These are phyloP conservation scores for Meganola albula DNA, from an alignment of 2,888 invertebrate species.

Conservation along the genomic window DNA sequence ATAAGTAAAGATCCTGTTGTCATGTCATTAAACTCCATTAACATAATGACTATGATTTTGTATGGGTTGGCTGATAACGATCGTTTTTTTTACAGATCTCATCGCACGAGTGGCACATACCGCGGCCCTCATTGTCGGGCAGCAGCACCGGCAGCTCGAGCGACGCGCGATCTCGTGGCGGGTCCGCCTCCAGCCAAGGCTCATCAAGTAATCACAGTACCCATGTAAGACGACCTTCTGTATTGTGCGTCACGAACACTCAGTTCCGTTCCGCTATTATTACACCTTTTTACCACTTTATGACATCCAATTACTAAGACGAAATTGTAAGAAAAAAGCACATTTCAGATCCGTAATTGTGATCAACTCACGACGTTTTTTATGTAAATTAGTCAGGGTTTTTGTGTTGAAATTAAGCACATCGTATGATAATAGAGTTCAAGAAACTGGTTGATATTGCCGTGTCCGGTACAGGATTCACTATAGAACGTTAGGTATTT, in stretches of 20 bases:
- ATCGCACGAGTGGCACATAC: constrained; percentile 84
- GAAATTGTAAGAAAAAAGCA: constrained; percentile 8
- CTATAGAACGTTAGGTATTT: constrained; percentile 25
- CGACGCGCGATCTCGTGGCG: constrained; percentile 64
- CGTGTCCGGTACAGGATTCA: constrained; percentile 48
- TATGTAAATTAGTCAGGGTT: constrained; percentile 28
- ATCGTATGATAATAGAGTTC: constrained; percentile 35
- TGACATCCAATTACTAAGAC: constrained; percentile 13
- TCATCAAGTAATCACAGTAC: constrained; percentile 85
- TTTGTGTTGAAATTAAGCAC: constrained; percentile 37
- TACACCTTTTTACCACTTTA: constrained; percentile 14
- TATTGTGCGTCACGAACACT: constrained; percentile 27
- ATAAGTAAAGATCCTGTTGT: background rate
- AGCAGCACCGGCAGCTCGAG: constrained; percentile 60
- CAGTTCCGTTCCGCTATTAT: constrained; percentile 26
- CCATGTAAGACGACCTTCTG: constrained; percentile 78
- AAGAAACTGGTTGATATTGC: constrained; percentile 49
- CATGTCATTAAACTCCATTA: background rate
- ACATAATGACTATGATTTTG: background rate
- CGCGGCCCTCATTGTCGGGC: constrained; percentile 84
- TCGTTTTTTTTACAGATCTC: constrained; percentile 49
- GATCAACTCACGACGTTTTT: constrained; percentile 26
- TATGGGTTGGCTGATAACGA: constrained; percentile 4
- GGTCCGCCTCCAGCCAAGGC: constrained; percentile 82
- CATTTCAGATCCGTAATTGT: constrained; percentile 2